These are phyloP conservation scores for Albula goreensis DNA, from an alignment of 2,113 vertebrate genomes.

Conservation along the genomic window DNA sequence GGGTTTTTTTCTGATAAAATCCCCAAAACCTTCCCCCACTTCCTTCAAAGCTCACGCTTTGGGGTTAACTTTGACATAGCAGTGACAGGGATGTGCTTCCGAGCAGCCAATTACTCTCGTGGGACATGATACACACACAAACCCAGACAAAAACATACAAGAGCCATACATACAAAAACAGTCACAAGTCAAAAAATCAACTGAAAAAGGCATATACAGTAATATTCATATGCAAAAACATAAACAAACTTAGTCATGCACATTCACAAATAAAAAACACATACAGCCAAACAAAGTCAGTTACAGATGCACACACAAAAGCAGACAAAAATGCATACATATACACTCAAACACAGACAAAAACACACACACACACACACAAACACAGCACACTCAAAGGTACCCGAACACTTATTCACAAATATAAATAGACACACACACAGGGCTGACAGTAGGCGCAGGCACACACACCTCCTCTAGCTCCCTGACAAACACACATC, in stretches of 20 bases:
- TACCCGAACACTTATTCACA: background rate
- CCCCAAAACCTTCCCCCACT: background rate
- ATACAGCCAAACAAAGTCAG: background rate
- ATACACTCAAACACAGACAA: background rate
- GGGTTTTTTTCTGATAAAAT: background rate
- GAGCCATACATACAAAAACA: background rate
- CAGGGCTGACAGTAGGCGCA: background rate
- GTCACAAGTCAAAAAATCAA: too few species aligned
- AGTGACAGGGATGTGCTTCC: background rate
- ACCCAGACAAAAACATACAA: background rate
- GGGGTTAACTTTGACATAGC: background rate
- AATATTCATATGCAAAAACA: too few species aligned
- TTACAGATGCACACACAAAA: background rate
- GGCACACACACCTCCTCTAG: background rate
- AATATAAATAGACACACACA: background rate
- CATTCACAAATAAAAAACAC: background rate
- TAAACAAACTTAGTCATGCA: too few species aligned
- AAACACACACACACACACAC: background rate
- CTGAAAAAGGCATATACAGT: too few species aligned
- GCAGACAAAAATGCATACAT: background rate
- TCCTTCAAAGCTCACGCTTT: background rate
- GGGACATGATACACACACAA: background rate
- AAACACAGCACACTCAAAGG: background rate
- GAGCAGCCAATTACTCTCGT: slow-evolving; percentile 4
- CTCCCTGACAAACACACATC: background rate